These are phyloP conservation scores for Eufriesea mexicana DNA, from an alignment of 1,140 invertebrate genomes.

Conservation along the genomic window DNA sequence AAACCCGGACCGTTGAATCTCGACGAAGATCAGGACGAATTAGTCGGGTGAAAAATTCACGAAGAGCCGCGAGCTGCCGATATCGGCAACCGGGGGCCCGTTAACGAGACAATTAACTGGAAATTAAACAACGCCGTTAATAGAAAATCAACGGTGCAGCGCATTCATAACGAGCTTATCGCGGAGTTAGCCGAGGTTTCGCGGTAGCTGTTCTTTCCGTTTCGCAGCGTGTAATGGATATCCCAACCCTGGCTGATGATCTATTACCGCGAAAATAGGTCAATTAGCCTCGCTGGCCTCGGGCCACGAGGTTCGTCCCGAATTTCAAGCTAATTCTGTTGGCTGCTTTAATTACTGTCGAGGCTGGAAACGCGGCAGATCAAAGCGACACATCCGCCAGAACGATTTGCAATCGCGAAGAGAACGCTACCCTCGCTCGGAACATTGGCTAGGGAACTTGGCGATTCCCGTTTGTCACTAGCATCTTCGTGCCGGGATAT, in stretches of 20 bases:
- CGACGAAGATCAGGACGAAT: neutral
- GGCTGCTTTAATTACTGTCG: conserved; percentile 62
- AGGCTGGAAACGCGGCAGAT: conserved; percentile 48
- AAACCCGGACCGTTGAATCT: neutral
- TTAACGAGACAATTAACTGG: conserved; percentile 43
- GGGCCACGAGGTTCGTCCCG: conserved; percentile 56
- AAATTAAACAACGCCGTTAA: conserved; percentile 51
- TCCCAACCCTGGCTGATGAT: conserved; percentile 56
- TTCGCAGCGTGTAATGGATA: conserved; percentile 58
- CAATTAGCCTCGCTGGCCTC: conserved; percentile 62
- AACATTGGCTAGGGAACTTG: neutral
- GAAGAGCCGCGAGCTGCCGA: too few species aligned
- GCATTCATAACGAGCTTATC: conserved; percentile 48
- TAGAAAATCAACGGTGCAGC: conserved; percentile 37
- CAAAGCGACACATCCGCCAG: conserved; percentile 52
- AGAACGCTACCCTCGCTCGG: neutral
- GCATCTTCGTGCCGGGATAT: neutral
- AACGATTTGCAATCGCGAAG: conserved; percentile 48
- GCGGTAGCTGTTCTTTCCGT: conserved; percentile 55
- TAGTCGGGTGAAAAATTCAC: neutral
- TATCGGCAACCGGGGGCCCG: neutral
- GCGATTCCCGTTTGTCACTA: neutral
- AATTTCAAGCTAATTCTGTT: conserved; percentile 69
- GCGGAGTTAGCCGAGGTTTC: conserved; percentile 43
- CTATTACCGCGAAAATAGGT: conserved; percentile 70